Percentiles rank a stretch among this genome's conserved stretches.
Evolutionary conservation across 2,113 vertebrate species (phyloP).

Genomic region (Lanius ludovicianus): DNA sequence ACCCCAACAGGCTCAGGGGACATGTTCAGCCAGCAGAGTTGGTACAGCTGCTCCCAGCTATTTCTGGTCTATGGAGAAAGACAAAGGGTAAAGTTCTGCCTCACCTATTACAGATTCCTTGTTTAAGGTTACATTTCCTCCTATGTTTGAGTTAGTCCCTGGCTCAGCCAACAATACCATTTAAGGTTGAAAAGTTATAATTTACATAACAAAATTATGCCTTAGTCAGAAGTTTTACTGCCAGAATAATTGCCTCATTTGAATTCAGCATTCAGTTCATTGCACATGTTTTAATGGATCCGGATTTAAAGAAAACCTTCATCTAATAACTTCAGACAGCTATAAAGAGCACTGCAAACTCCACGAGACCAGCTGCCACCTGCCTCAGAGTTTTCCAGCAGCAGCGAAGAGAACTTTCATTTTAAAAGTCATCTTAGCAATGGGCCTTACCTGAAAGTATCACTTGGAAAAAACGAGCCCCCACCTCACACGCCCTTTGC

Average conservation of each 20-base stretch:
- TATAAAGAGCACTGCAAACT: neutral
- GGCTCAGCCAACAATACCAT: constrained; percentile 19
- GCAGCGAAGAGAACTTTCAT: neutral
- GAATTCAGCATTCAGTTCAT: constrained; percentile 21
- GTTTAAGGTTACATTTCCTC: constrained; percentile 22
- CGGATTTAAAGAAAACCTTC: neutral
- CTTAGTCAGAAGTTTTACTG: constrained; percentile 54
- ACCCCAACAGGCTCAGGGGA: neutral
- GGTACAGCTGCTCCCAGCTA: constrained; percentile 38
- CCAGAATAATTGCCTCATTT: constrained; percentile 53
- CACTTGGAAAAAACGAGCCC: neutral
- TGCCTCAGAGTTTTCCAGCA: neutral
- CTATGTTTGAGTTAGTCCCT: neutral
- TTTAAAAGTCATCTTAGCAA: neutral
- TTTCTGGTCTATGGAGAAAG: constrained; percentile 33
- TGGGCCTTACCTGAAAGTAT: neutral
- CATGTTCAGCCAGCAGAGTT: constrained; percentile 39
- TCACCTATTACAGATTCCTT: constrained; percentile 17
- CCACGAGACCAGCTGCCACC: neutral
- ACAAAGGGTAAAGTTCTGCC: constrained; percentile 25
- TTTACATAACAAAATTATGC: constrained; percentile 57
- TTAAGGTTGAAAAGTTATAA: constrained; percentile 49
- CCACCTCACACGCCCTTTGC: neutral
- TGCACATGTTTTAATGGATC: constrained; percentile 7
- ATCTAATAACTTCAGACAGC: neutral